Base-by-base conservation (phyloP, 2,113 vertebrate genomes). In the Drymodes brunneopygia region DNA sequence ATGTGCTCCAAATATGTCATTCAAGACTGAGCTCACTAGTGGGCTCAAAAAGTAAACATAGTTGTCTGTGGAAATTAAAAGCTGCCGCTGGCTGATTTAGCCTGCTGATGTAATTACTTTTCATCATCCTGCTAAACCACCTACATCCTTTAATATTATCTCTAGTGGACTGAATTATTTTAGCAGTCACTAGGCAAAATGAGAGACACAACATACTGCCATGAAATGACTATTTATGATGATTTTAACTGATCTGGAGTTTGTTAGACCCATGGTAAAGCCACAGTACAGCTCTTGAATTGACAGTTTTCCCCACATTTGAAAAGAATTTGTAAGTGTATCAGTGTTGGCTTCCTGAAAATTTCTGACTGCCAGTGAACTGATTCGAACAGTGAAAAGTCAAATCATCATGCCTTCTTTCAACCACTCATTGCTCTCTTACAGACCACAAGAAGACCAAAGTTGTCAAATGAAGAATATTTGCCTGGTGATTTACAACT, bases 241-340 rank as follows among this genome's bases (percentile, higher is more conserved):
- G 87, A 90, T 60, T 79, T 56, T 71, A 88, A 89, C 78, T 89
- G 77, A 86, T 91, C 91, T 95, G 86, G 86, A 88, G 79, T 95
- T 92, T 61, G 35, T 88, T 92, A 96, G 86, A 72, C 9, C 81
- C 72, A 94, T 78, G 94, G 97, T 29, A 81, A 90, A 72, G 25
- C 42, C 51, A 60, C 50, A 81, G 90, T 94, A 94, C 96, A 77
- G 47, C 92, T 97, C 93, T 97, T 64, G 83, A 96, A 97, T 24
- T 93, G 80, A 75, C 86, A 97, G 91, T 93, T 96, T 95, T 93
- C 60, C 75, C 69, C 95, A 48, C 31, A 84, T 92, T 96, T 90
- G 95, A 93, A 97, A 91, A 84, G 95, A 98, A 97, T 97, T 95
- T 98, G 92, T 96, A 94, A 47, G 86, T 97, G 94, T 95, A 98